A percentile compares a stretch with the other conserved stretches of the same genome.
These are phyloP conservation scores for Cheilosia variabilis DNA, from an alignment of 2,888 invertebrate species.

Conservation along the genomic window DNA sequence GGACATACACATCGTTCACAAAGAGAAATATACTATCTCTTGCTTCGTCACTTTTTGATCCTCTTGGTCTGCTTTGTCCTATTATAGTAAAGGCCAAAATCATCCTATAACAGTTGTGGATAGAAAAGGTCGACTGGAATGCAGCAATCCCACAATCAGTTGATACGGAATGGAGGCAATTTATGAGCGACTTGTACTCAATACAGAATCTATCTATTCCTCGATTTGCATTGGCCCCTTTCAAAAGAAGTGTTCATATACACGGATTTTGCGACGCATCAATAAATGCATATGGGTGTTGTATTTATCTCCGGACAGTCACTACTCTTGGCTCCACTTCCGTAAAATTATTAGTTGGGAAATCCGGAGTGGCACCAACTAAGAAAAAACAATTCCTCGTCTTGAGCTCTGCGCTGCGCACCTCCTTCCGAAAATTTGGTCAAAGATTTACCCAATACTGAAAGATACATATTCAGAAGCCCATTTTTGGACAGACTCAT, in stretches of 20 bases:
- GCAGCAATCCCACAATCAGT: conserved; percentile 14
- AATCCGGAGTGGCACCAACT: background rate
- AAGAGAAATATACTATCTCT: conserved; percentile 22
- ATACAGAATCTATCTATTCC: conserved; percentile 16
- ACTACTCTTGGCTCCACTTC: background rate
- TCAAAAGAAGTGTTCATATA: background rate
- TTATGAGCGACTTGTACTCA: conserved; percentile 14
- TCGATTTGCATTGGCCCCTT: conserved; percentile 5
- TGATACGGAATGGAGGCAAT: conserved; percentile 11
- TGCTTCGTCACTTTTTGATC: conserved; percentile 51
- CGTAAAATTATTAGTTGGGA: background rate
- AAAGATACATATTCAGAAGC: background rate
- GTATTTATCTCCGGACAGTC: conserved; percentile 13
- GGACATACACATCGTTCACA: background rate
- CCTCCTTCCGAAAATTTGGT: background rate
- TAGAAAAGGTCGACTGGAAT: conserved; percentile 47
- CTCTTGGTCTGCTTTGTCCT: conserved; percentile 50
- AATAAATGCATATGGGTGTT: conserved; percentile 38
- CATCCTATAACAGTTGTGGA: conserved; percentile 60
- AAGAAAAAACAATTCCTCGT: conserved; percentile 2
- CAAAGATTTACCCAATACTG: no score
- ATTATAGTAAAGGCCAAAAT: conserved; percentile 58
- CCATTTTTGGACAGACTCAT: conserved; percentile 2
- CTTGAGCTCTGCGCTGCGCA: conserved; percentile 9
- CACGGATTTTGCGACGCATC: conserved; percentile 19